A percentile compares a stretch with the other conserved stretches of the same genome.
Conservation (phyloP, 2,888 invertebrate species). For the Eudemis profundana region DNA sequence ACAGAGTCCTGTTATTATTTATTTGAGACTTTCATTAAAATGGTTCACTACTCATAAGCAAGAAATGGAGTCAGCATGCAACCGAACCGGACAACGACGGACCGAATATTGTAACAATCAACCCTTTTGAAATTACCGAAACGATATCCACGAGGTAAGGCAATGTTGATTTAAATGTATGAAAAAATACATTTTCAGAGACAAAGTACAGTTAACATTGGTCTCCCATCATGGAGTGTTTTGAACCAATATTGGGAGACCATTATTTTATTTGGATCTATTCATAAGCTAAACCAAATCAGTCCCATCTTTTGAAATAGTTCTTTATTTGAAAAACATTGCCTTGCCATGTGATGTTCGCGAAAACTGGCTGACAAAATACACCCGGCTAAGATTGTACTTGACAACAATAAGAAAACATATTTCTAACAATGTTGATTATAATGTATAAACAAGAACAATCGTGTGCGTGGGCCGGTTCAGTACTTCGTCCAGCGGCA, state of each 20-base stretch:
- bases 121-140: slow-evolving; percentile 84
- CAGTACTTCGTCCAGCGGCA: slow-evolving; percentile 32
- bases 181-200: too few species aligned
- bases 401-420: slow-evolving; percentile 5
- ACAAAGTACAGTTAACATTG: too few species aligned
- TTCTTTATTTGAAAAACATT: slow-evolving; percentile 4
- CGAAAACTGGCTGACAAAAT: slow-evolving; percentile 36
- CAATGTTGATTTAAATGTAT: slow-evolving; percentile 58
- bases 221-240: too few species aligned
- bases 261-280: too few species aligned
- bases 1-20: neutral
- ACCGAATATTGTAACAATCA: slow-evolving; percentile 78
- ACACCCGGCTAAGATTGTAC: slow-evolving; percentile 32
- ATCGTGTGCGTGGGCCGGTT: slow-evolving; percentile 33
- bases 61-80: slow-evolving; percentile 55
- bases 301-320: neutral
- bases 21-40: slow-evolving; percentile 6
- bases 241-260: too few species aligned
- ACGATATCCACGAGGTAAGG: slow-evolving; percentile 65
- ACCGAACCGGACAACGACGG: slow-evolving; percentile 70
- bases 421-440: neutral
- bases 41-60: slow-evolving; percentile 34
- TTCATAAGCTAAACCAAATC: too few species aligned
- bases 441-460: slow-evolving; percentile 7
- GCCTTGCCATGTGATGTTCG: slow-evolving; percentile 28